A percentile compares a stretch with the other conserved stretches of the same genome.
Conservation (phyloP, 2,888 invertebrate species). For the Lumbricus terrestris region DNA sequence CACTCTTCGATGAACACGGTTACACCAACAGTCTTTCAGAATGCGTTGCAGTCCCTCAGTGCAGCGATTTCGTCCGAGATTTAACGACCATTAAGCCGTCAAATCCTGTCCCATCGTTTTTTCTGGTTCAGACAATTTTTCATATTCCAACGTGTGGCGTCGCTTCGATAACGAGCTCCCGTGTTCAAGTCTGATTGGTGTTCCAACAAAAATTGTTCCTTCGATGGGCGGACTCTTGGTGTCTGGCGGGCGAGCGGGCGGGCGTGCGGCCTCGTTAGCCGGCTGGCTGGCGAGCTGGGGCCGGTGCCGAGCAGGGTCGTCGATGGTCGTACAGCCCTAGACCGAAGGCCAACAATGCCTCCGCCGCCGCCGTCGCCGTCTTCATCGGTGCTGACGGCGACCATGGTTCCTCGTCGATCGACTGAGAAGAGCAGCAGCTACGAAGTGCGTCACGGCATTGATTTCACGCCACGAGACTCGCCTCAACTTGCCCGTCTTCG, state of each 20-base stretch:
- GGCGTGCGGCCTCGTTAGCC: background rate
- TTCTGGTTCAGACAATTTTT: background rate
- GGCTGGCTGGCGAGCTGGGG: background rate
- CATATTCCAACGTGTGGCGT: background rate
- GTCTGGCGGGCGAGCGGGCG: background rate
- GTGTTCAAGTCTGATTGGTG: background rate
- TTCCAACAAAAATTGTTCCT: background rate
- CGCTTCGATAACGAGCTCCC: background rate
- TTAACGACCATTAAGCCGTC: background rate
- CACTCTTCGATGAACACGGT: background rate
- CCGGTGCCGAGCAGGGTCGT: background rate
- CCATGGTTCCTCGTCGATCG: background rate
- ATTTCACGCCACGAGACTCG: background rate
- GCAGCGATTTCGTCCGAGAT: background rate
- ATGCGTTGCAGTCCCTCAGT: too few relatives aligned
- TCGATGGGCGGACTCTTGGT: background rate
- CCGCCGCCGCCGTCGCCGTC: background rate
- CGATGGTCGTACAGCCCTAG: background rate
- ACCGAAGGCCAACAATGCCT: background rate
- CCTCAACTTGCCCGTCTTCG: constrained; percentile 3
- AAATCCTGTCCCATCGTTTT: background rate
- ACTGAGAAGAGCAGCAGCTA: background rate
- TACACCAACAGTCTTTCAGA: background rate
- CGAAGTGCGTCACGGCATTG: background rate
- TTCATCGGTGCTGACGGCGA: background rate